Conservation (phyloP, 2,797 vertebrate genomes). For the Crax fasciolata region DNA sequence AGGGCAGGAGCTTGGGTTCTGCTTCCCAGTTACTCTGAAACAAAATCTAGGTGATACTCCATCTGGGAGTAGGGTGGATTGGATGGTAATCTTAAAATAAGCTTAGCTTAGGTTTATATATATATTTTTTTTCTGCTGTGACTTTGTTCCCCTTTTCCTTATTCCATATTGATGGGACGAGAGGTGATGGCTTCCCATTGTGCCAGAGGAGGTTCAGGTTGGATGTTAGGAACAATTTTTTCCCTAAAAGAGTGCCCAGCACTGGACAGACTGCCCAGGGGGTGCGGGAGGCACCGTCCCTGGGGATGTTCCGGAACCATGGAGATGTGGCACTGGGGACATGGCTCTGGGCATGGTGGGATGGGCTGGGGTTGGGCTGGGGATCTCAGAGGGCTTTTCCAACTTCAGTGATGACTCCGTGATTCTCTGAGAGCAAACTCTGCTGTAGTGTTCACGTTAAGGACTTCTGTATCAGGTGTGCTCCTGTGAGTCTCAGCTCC, state of each 20-base stretch:
- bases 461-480: fast-evolving
- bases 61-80: neutral
- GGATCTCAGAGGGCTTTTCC: no score
- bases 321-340: no score
- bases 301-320: no score
- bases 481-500: neutral
- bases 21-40: neutral
- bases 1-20: neutral
- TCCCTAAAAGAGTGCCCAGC: neutral
- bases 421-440: fast-evolving
- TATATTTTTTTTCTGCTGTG: neutral
- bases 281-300: neutral
- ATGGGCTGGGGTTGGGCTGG: no score
- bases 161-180: neutral
- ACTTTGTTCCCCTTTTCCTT: neutral
- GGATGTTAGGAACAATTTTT: neutral
- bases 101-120: neutral
- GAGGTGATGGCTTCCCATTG: no score
- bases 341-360: no score
- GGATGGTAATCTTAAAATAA: neutral
- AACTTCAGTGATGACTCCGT: no score
- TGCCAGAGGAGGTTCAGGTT: no score
- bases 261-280: neutral
- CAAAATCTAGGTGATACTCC: fast-evolving
- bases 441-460: neutral